Evolutionary conservation across 2,888 invertebrate species (phyloP), one percentile per base, ranked within the genome.

Genomic region (Falcaria lacertinaria): DNA sequence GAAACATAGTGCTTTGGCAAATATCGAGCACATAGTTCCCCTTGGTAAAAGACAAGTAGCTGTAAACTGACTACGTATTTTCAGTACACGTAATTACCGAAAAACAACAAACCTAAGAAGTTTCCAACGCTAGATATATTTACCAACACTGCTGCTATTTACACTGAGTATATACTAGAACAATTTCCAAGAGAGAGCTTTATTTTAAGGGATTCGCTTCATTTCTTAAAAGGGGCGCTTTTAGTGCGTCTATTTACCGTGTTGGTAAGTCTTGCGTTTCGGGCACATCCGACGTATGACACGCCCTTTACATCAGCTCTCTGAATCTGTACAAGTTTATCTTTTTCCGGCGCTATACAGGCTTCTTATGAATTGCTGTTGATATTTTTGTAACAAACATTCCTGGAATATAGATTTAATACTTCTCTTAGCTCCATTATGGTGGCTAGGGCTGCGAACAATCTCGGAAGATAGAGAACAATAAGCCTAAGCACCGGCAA

Each of bases 261-360:
- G 45, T 39, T 57, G 55, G 57, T 61, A 60, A 64, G 65, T 62
- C 62, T 67, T 59, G 57, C 64, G 57, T 66, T 65, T 56, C 55
- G 51, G 47, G 52, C 50, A 52, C 57, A 60, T 69, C 69, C 71
- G 69, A 57, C 57, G 57, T 17, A 49, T 42, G 68, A 68, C 68
- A 71, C 68, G 71, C 69, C 71, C 69, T 63, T 54, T 64, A 61
- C 68, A 70, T 70, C 69, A 70, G 64, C 61, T 54, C 46, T 43
- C 33, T 33, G 28, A 17, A 35, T 35, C 3, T 35, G 35, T 22
- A 37, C 25, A 25, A 22, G 22, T 37, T 37, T 15, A 37, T 22
- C 37, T 8, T 15, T 28, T 1, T 19, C 1, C 19, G 17, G 17
- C 17, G 19, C 13, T 35, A 13, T 35, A 35, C 19, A n/a, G n/a